Base-by-base conservation (phyloP, 1,140 invertebrate species). In the Drosophila bocqueti region DNA sequence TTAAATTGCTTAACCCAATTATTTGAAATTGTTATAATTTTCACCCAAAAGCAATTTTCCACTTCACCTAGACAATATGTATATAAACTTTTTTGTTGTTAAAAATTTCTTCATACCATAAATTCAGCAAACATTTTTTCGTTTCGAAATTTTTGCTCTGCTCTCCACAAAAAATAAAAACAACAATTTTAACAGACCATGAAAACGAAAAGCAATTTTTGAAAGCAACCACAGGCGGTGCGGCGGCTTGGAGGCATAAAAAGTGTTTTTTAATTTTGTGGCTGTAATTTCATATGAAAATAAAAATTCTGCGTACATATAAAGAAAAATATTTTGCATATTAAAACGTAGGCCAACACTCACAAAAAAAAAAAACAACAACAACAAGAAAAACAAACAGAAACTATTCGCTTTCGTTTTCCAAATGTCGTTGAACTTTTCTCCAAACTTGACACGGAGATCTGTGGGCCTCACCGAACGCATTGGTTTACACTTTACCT, bases 391-490 rank as follows among this genome's bases (percentile, higher is more conserved):
- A 40, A 76, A 47, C 52, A 55, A 69, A 62, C 40, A 73, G 47
- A 73, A 87, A 81, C 67, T 65, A 47, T 47, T 65, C 74, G 85
- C 84, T 87, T 87, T 90, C 81, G 72, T 86, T 86, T 87, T 87
- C 69, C 85, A 69, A 58, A 74, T 75, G 50, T 42, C 34, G 54
- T 78, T 84, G 80, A 87, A 77, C 84, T 77, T 85, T 64, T 60
- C 61, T 49, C 38, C 36, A 63, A 64, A 46, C 79, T 83, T 86
- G 80, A 83, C 79, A 82, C 64, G 68, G 67, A 89, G 76, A 66
- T 85, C 58, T 46, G 58, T 34, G 52, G 78, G 58, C 62, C 65
- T 43, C 42, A 8, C 5, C 18, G 46, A 58, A 50, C 21, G 15
- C 31, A 83, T 83, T 79, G 81, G 71, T 83, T 81, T 72, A 67